Conservation (phyloP, 2,797 vertebrate species). For the Distichodus sexfasciatus region DNA sequence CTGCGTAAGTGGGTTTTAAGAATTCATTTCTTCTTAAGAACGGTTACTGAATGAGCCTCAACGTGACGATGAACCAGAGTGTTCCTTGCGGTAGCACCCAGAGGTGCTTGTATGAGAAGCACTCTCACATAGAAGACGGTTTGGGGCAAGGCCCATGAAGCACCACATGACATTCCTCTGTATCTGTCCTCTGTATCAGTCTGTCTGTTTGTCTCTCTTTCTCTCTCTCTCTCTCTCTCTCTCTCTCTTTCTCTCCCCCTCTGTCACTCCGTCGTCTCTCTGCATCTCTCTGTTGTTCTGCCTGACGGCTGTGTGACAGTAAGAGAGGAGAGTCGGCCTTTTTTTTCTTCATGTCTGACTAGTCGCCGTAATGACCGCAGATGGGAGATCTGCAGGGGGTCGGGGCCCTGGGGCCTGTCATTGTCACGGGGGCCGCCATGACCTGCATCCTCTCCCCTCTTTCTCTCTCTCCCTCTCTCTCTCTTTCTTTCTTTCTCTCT, state of each 20-base stretch:
- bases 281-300: slow-evolving; percentile 81
- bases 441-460: slow-evolving; percentile 77
- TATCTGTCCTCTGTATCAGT: not conserved
- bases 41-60: no score
- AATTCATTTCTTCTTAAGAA: no score
- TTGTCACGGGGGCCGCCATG: slow-evolving; percentile 78
- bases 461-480: slow-evolving; percentile 59
- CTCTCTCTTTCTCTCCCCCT: slow-evolving; percentile 70
- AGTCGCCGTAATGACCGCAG: slow-evolving; percentile 92
- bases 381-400: slow-evolving; percentile 84
- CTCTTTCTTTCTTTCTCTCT: no score
- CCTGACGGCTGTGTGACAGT: slow-evolving; percentile 86
- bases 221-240: slow-evolving; percentile 24
- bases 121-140: not conserved
- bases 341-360: slow-evolving; percentile 87
- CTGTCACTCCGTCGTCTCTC: slow-evolving; percentile 79
- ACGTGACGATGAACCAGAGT: no score
- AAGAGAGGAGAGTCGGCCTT: slow-evolving; percentile 73
- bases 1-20: no score
- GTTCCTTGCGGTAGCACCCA: no score
- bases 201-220: slow-evolving; percentile 49
- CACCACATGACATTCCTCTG: slow-evolving; percentile 22
- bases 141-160: slow-evolving; percentile 14
- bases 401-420: slow-evolving; percentile 83
- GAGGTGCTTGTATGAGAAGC: no score